Evolutionary conservation across 1,140 invertebrate genomes (phyloP).

Genomic region (Hestina assimilis): DNA sequence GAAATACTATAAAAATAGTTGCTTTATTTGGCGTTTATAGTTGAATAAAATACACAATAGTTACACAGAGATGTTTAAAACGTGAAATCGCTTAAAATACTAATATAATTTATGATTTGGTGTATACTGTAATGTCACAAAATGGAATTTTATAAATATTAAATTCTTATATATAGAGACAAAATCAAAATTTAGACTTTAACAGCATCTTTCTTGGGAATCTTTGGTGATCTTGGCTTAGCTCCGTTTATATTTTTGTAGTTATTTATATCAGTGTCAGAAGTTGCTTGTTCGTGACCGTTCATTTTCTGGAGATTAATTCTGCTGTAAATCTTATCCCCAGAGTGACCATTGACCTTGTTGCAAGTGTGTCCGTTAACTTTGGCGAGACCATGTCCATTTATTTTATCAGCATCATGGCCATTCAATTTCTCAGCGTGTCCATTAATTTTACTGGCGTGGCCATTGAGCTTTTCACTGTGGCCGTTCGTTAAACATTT

Average conservation of each 20-base stretch:
- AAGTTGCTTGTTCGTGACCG: constrained; percentile 24
- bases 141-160: constrained; percentile 56
- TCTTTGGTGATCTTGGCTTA: constrained; percentile 66
- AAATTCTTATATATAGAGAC: constrained; percentile 35
- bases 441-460: constrained; percentile 39
- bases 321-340: constrained; percentile 23
- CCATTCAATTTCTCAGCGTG: constrained; percentile 42
- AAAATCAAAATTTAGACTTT: constrained; percentile 47
- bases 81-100: constrained; percentile 16
- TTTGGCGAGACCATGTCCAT: constrained; percentile 31
- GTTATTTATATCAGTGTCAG: constrained; percentile 32
- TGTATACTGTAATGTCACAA: constrained; percentile 59
- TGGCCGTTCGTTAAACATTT: constrained; percentile 53
- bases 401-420: constrained; percentile 34
- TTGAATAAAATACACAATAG: constrained; percentile 45
- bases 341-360: constrained; percentile 22
- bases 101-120: constrained; percentile 35
- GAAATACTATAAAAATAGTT: constrained; percentile 70
- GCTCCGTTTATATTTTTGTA: constrained; percentile 44
- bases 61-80: constrained; percentile 21
- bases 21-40: constrained; percentile 64
- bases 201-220: constrained; percentile 64
- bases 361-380: constrained; percentile 24
- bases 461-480: constrained; percentile 43
- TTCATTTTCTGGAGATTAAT: constrained; percentile 25